Evolutionary conservation across 2,888 invertebrate genomes (phyloP).

Genomic region (Phlogophora meticulosa): DNA sequence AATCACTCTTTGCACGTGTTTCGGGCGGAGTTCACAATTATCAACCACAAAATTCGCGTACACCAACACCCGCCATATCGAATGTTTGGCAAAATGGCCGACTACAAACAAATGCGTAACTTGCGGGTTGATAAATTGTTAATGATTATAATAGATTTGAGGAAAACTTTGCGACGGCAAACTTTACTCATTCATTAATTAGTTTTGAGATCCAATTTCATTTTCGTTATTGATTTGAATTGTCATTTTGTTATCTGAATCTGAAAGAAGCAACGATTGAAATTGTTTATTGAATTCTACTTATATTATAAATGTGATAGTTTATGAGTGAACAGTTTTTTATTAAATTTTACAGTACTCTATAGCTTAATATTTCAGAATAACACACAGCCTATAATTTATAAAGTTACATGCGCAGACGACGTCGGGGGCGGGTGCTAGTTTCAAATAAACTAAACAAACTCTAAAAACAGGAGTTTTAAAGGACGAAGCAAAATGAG

Average conservation of each 20-base stretch:
- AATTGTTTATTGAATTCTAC: not conserved
- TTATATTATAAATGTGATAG: not conserved
- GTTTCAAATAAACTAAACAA: too few relatives aligned
- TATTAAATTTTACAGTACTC: too few relatives aligned
- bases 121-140: constrained; percentile 40
- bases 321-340: too few relatives aligned
- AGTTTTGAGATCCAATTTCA: constrained; percentile 13
- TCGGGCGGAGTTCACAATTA: not conserved
- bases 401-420: too few relatives aligned
- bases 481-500: not conserved
- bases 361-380: too few relatives aligned
- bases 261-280: not conserved
- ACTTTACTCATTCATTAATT: constrained; percentile 30
- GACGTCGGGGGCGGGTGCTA: too few relatives aligned
- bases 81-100: constrained; percentile 33
- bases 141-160: constrained; percentile 50
- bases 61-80: constrained; percentile 11
- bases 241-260: not conserved
- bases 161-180: constrained; percentile 19
- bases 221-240: constrained; percentile 10
- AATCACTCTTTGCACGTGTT: constrained; percentile 28
- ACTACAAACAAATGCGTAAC: constrained; percentile 20
- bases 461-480: too few relatives aligned
- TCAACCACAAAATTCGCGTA: not conserved
- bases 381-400: too few relatives aligned